Percentiles rank a stretch among this genome's conserved stretches.
Evolutionary conservation across 2,888 invertebrate species (phyloP).

Genomic region (Holacanthella duospinosa): DNA sequence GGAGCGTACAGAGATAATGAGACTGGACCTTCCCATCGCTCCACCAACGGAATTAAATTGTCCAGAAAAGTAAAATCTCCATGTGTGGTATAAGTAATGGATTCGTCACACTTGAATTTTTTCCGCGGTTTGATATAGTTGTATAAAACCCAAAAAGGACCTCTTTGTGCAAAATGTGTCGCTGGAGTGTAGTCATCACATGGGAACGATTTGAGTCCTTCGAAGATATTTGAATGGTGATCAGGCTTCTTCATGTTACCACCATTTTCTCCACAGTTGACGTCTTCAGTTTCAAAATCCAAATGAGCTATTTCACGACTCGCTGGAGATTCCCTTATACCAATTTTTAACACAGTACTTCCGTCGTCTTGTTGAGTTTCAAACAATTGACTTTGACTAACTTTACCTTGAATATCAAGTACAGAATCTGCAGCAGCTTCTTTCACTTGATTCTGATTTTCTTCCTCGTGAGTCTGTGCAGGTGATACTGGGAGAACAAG

Average conservation of each 20-base stretch:
- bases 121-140: slow-evolving; percentile 66
- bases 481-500: background rate
- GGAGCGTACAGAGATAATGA: slow-evolving; percentile 81
- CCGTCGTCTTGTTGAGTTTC: background rate
- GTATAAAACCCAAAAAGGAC: slow-evolving; percentile 78
- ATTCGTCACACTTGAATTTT: slow-evolving; percentile 65
- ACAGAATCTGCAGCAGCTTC: slow-evolving; percentile 10
- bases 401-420: slow-evolving; percentile 7
- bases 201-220: slow-evolving; percentile 40
- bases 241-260: background rate
- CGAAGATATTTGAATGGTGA: background rate
- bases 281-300: background rate
- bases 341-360: background rate
- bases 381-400: slow-evolving; percentile 7
- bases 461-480: background rate
- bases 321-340: background rate
- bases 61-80: slow-evolving; percentile 84
- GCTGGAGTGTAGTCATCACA: slow-evolving; percentile 56
- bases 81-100: slow-evolving; percentile 83
- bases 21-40: slow-evolving; percentile 77
- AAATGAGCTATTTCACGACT: background rate
- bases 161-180: slow-evolving; percentile 57
- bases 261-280: background rate
- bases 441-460: background rate
- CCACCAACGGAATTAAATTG: slow-evolving; percentile 71